Base-by-base conservation (phyloP, 2,113 vertebrate genomes). In the Ctenomys sociabilis region DNA sequence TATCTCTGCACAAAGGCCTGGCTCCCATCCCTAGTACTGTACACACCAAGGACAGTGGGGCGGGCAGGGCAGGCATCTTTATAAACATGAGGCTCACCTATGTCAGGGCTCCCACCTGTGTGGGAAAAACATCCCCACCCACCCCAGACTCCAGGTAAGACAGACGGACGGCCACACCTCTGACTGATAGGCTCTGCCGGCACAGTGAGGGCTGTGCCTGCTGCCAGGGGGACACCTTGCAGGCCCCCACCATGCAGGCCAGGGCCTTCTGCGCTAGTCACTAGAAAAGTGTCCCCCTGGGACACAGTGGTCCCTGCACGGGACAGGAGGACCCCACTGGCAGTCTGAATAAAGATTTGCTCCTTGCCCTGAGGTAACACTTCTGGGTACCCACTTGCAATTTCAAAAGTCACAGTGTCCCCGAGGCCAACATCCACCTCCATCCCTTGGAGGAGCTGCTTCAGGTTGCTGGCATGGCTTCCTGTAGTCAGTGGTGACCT, bases 301-400 rank as follows among this genome's bases (percentile, higher is more conserved):
- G 99, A 97, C 91, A 98, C 97, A 1, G 98, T 57, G n/a, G 98
- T 90, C 13, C 98, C 98, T 13, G 98, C 96, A 45, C 98, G 98
- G 95, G 99, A 98, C 94, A 99, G 97, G 10, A 98, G 97, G 40
- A 99, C 96, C 82, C 98, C 98, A 0, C 98, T 98, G 16, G 99
- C 98, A 9, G 99, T 99, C 96, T 98, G 98, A 97, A 99, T 98
- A 91, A 99, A 98, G 90, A 99, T 98, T 94, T 98, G 98, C 94
- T 99, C 98, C 0, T 97, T 96, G 95, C 97, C 98, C 96, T 97
- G 97, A 98, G 97, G 96, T 82, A 96, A 92, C 85, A 98, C 87
- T 89, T 98, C 98, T 59, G 98, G 98, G 91, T 97, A 98, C 81
- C 97, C 94, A 6, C 95, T 91, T 43, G 97, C 49, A 59, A 98